Evolutionary conservation across 2,888 invertebrate genomes (phyloP), one percentile per base, ranked within the genome.

Genomic region (Heliconius charithonia): DNA sequence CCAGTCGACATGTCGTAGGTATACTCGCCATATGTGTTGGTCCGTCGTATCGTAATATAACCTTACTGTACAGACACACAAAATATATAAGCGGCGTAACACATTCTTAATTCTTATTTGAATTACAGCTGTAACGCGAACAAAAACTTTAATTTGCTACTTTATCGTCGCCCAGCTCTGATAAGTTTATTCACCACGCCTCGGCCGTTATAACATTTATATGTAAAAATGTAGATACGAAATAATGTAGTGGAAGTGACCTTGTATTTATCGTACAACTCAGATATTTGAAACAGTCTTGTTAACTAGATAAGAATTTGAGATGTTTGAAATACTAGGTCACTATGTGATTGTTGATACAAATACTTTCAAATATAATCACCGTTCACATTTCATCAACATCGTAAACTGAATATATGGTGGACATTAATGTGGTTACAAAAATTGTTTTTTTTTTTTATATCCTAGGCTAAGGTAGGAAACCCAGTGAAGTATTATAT

Each of bases 221-320:
- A 75, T 76, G 32, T 77, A 69, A 79, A 80, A 79, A 75, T 76
- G 72, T 79, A 77, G 76, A 78, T 78, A 80, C 78, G 83, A 83
- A 84, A 83, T 83, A 85, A 84, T 83, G 84, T 89, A 89, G 89
- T 91, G 86, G 84, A 87, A 87, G 85, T 82, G 88, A 83, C 92
- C 92, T 91, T 92, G 90, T 84, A 83, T 86, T 92, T 93, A 92
- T 92, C 92, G 87, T 83, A 72, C 67, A 25, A 73, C 83, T 83
- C 84, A 88, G 86, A 89, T 89, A 90, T 88, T 91, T 88, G 88
- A 89, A 86, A 86, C 80, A 81, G 79, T 79, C 79, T 77, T 83
- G 83, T 82, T 83, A 81, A 82, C 73, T 81, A 85, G 87, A 87
- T 86, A 87, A 83, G 86, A 83, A 83, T 84, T 85, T 79, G 81